phyloP scores from a whole-genome alignment of 1,140 invertebrate species.

The Zaprionus kolodkinae region DNA sequence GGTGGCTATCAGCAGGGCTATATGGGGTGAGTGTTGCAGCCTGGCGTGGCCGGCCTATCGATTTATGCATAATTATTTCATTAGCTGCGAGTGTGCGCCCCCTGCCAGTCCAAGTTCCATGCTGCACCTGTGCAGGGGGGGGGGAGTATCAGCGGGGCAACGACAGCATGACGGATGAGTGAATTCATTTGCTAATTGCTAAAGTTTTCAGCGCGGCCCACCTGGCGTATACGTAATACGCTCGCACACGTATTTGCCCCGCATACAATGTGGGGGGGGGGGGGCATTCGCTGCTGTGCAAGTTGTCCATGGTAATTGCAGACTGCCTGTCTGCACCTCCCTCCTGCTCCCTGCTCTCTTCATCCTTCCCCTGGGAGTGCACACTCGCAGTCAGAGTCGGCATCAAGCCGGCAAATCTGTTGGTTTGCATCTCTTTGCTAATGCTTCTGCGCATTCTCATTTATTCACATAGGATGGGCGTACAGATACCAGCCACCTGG shows the following conservation, averaged over 20 bases:
- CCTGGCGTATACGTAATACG: conserved; percentile 23
- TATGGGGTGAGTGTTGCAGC: conserved; percentile 91
- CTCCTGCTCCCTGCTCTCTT: background rate
- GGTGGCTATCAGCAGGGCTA: conserved; percentile 92
- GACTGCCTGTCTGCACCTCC: background rate
- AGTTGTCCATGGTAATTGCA: too few relatives aligned
- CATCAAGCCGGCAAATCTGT: conserved; percentile 20
- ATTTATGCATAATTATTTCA: conserved; percentile 58
- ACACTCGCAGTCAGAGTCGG: conserved; percentile 3
- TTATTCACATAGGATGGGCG: conserved; percentile 87
- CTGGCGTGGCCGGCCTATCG: conserved; percentile 14
- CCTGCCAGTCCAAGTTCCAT: background rate
- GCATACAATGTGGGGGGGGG: too few relatives aligned
- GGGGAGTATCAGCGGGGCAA: conserved; percentile 69
- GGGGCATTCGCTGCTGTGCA: too few relatives aligned
- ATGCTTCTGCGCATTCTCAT: conserved; percentile 45
- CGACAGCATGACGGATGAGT: conserved; percentile 81
- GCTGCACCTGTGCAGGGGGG: too few relatives aligned
- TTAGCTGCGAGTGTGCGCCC: conserved; percentile 29
- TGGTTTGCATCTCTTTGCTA: conserved; percentile 26
- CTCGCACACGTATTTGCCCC: conserved; percentile 15
- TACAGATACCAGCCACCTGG: conserved; percentile 89
- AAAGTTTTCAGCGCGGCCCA: conserved; percentile 66
- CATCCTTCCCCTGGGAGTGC: background rate
- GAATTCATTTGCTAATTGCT: conserved; percentile 84